Conservation (phyloP, 1,140 invertebrate genomes). For the Diabrotica virgifera region DNA sequence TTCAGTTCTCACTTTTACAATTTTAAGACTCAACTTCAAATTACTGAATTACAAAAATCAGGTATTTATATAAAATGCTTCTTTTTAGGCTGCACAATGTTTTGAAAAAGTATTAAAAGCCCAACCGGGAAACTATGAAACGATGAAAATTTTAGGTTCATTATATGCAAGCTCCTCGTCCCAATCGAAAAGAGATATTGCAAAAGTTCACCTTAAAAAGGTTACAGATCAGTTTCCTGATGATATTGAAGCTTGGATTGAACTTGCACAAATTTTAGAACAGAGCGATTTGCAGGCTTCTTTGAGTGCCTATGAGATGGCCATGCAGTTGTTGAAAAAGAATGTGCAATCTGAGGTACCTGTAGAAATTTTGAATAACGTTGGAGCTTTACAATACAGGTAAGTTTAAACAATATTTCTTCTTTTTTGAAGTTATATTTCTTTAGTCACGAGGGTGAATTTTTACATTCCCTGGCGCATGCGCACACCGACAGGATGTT, state of each 20-base stretch:
- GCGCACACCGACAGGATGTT: no score
- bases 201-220: conserved; percentile 86
- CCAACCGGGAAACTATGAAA: conserved; percentile 97
- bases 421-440: no score
- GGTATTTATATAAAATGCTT: conserved; percentile 8
- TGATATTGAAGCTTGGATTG: conserved; percentile 99
- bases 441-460: no score
- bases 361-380: conserved; percentile 97
- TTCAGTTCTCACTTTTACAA: no score
- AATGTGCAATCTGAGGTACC: conserved; percentile 94
- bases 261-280: conserved; percentile 96
- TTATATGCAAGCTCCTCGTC: conserved; percentile 90
- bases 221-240: conserved; percentile 97
- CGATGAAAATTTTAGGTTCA: conserved; percentile 98
- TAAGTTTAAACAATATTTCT: conserved; percentile 27
- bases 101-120: conserved; percentile 98
- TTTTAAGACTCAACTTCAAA: no score
- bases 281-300: conserved; percentile 88
- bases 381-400: conserved; percentile 90
- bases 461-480: no score
- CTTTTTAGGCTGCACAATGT: conserved; percentile 85
- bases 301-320: conserved; percentile 89
- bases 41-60: no score
- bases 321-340: conserved; percentile 89
- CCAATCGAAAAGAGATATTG: conserved; percentile 88